Evolutionary conservation across 2,797 vertebrate genomes (phyloP), one percentile per base, ranked within the genome.

Genomic region (Paratrypauchen microcephalus): DNA sequence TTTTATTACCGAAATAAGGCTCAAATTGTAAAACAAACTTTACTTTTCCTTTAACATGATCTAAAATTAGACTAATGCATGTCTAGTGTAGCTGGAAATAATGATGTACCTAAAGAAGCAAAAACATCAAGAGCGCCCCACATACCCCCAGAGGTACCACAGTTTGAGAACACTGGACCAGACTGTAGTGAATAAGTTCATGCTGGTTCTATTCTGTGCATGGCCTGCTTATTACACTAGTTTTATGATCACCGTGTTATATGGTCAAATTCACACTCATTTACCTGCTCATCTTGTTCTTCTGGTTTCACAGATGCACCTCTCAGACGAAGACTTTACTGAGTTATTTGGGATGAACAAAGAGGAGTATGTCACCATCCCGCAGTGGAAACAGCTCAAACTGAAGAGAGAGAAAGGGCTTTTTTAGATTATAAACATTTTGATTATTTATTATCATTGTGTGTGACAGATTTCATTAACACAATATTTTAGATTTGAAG

Each of bases 381-480:
- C 96, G 0, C 82, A 66, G 39, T 97, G 96, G 96, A 97, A 93
- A 79, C 93, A 96, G 78, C 81, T 93, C 50, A 92, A 84, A 13
- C 19, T 95, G 66, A 97, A 97, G 90, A 97, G 97, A 88, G 84
- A 89, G 21, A 93, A 84, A 6, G 93, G 94, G 15, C 81, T 97
- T 79, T 97, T 97, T 87, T 97, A 58, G 88, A 41, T 3, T 24
- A 0, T 32, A 5, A 21, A 36, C 5, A 1, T 8, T 66, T 30
- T 54, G n/a, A n/a, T 26, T 21, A 39, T 23, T 16, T 48, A 50
- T n/a, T 50, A 13, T 8, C 9, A 52, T n/a, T 12, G 47, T 52
- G 45, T 47, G 62, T 28, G 55, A 57, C 12, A 7, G 24, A 57
- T 56, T 24, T 56, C 13, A 26, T 57, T 16, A 11, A 57, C 5